phyloP scores from a whole-genome alignment of 2,113 vertebrate species.

The Aldabrachelys gigantea region DNA sequence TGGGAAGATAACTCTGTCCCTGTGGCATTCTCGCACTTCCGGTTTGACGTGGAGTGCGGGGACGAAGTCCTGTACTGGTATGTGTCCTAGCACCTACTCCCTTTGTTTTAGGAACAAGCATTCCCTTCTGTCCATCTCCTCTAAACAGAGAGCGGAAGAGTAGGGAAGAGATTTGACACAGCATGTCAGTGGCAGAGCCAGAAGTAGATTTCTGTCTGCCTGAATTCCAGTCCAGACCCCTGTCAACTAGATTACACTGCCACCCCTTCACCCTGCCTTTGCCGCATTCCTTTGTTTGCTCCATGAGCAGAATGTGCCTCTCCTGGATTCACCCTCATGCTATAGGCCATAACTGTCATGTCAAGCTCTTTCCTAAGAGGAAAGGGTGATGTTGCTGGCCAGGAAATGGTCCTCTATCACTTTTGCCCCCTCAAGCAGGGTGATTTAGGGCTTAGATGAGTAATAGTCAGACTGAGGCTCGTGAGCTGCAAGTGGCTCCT shows the following conservation, averaged over 20 bases:
- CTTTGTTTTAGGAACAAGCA: background rate
- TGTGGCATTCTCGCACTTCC: slow-evolving; percentile 93
- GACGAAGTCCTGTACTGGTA: slow-evolving; percentile 96
- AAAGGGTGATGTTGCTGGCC: background rate
- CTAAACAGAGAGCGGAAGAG: background rate
- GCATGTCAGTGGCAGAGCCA: background rate
- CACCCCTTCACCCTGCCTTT: background rate
- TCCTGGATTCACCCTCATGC: background rate
- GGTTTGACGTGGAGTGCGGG: slow-evolving; percentile 92
- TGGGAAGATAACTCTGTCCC: slow-evolving; percentile 82
- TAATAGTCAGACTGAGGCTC: no score
- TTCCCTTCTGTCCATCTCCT: background rate
- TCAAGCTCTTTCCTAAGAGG: background rate
- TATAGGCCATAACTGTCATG: background rate
- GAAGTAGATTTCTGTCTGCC: background rate
- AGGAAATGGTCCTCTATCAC: background rate
- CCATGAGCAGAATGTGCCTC: background rate
- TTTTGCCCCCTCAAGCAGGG: background rate
- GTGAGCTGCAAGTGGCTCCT: no score
- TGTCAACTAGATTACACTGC: background rate
- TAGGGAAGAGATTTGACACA: background rate
- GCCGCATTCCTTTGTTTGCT: background rate
- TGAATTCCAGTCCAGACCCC: background rate
- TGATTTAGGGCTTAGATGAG: background rate
- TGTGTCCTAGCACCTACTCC: background rate